Evolutionary conservation across 2,797 vertebrate genomes (phyloP).

Genomic region (Micromesistius poutassou): DNA sequence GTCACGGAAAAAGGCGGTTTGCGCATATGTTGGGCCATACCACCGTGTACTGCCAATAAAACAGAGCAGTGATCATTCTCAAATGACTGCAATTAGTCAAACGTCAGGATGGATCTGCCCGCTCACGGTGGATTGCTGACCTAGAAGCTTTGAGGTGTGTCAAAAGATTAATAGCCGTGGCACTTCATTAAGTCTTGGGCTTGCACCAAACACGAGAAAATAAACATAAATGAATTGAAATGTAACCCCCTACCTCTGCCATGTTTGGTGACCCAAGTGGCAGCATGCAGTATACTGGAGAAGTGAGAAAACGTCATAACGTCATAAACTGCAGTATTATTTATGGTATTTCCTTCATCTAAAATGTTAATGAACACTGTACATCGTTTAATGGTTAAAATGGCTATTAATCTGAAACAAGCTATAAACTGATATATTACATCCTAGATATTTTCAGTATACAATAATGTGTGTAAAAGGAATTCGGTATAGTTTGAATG

Average conservation of each 20-base stretch:
- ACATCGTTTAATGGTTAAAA: not conserved
- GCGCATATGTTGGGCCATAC: slow-evolving; percentile 49
- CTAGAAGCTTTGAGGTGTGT: slow-evolving; percentile 66
- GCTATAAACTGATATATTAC: not conserved
- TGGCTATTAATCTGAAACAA: not conserved
- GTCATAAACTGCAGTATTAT: not conserved
- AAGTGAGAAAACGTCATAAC: not conserved
- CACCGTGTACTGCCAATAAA: slow-evolving; percentile 59
- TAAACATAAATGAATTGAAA: slow-evolving; percentile 60
- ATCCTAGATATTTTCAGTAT: not conserved
- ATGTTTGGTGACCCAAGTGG: slow-evolving; percentile 4
- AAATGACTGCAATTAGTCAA: slow-evolving; percentile 78
- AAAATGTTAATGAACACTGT: not conserved
- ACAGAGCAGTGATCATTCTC: slow-evolving; percentile 65
- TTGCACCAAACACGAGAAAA: slow-evolving; percentile 50
- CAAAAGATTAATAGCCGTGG: slow-evolving; percentile 68
- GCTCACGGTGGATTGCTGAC: slow-evolving; percentile 60
- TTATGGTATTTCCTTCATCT: not conserved
- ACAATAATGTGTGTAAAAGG: not conserved
- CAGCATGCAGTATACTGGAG: not conserved
- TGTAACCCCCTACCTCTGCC: slow-evolving; percentile 36
- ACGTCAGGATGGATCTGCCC: slow-evolving; percentile 67
- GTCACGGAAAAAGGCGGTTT: slow-evolving; percentile 39
- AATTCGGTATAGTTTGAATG: not conserved
- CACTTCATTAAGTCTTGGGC: slow-evolving; percentile 65